These are phyloP conservation scores for Cataglyphis hispanica DNA, from an alignment of 1,140 invertebrate species.

Conservation along the genomic window DNA sequence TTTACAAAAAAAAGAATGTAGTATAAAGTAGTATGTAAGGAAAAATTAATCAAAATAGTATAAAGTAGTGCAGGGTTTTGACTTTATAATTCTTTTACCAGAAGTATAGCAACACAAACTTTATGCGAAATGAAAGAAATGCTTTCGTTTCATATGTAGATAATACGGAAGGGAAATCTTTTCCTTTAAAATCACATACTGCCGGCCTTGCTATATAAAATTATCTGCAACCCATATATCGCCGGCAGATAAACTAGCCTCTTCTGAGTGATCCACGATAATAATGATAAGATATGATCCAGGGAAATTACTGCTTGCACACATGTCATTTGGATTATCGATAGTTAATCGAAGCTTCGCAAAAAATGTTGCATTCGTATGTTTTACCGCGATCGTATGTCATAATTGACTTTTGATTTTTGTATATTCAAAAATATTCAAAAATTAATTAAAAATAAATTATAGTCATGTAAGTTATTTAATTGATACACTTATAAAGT, in stretches of 20 bases:
- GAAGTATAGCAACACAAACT: not conserved
- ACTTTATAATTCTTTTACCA: constrained; percentile 11
- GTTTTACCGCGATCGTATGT: not conserved
- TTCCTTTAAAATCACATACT: not conserved
- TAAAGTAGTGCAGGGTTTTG: not conserved
- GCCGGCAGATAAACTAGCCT: constrained; percentile 61
- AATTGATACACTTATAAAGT: not conserved
- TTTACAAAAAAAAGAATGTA: not conserved
- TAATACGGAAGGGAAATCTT: not conserved
- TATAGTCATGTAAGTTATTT: not conserved
- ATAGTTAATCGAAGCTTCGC: constrained; percentile 24
- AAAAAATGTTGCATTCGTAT: constrained; percentile 2
- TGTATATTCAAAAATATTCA: not conserved
- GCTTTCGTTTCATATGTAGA: not conserved
- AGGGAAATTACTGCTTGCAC: constrained; percentile 67
- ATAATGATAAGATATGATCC: constrained; percentile 78
- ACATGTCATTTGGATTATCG: constrained; percentile 59
- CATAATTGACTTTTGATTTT: not conserved
- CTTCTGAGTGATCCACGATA: constrained; percentile 74
- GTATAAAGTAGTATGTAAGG: too few relatives aligned
- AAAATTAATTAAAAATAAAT: constrained; percentile 4
- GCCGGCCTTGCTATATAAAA: constrained; percentile 61
- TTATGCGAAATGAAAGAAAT: not conserved
- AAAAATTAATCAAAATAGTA: not conserved
- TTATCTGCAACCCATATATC: constrained; percentile 66